phyloP scores from a whole-genome alignment of 2,888 invertebrate species.

The Diabrotica balteata region DNA sequence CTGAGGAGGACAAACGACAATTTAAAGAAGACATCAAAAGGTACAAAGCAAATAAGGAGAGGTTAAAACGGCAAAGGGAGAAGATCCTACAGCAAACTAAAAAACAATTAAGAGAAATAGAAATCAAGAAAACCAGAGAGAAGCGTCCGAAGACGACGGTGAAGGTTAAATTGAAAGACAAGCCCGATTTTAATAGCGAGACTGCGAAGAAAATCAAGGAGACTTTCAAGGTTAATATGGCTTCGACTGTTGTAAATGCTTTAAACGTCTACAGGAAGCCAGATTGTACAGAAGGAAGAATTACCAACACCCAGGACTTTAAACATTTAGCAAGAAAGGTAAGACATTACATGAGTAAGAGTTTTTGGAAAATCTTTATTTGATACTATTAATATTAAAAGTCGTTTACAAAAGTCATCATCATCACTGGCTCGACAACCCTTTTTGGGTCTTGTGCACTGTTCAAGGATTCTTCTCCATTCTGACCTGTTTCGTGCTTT shows the following conservation, averaged over 20 bases:
- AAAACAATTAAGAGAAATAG: conserved; percentile 45
- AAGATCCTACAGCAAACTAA: conserved; percentile 60
- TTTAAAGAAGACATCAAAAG: conserved; percentile 75
- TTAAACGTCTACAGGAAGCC: conserved; percentile 88
- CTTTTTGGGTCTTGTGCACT: too few relatives aligned
- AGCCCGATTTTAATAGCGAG: conserved; percentile 60
- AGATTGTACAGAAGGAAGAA: conserved; percentile 83
- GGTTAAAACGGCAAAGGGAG: conserved; percentile 73
- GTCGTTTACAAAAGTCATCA: too few relatives aligned
- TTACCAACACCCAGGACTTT: conserved; percentile 89
- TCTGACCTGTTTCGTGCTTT: too few relatives aligned
- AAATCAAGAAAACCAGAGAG: conserved; percentile 46
- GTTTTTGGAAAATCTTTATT: too few relatives aligned
- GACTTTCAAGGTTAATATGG: conserved; percentile 80
- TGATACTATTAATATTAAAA: too few relatives aligned
- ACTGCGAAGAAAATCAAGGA: conserved; percentile 80
- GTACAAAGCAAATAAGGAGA: conserved; percentile 82
- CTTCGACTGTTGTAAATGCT: conserved; percentile 83
- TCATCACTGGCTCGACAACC: too few relatives aligned
- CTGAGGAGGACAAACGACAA: conserved; percentile 78
- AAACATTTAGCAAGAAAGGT: conserved; percentile 95
- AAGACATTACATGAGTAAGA: conserved; percentile 38
- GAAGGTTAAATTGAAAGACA: conserved; percentile 55
- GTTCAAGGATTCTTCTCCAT: too few relatives aligned
- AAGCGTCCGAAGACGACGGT: conserved; percentile 46